Percentiles rank a stretch among this genome's conserved stretches.
phyloP scores from a whole-genome alignment of 2,113 vertebrate species.

The Cryptotis parvus region DNA sequence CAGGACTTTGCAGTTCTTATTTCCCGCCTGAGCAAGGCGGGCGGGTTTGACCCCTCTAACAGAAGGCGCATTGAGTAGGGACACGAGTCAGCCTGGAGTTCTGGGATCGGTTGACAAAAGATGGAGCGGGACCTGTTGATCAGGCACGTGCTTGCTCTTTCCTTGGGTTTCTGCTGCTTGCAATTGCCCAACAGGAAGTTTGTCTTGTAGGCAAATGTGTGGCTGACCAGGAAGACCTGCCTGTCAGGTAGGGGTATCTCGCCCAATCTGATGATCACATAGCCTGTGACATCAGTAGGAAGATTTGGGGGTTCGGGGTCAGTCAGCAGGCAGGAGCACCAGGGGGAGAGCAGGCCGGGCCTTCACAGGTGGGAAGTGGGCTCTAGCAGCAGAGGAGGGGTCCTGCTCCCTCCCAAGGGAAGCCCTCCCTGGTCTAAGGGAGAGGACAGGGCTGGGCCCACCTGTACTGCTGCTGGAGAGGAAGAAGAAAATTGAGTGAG shows the following conservation, averaged over 20 bases:
- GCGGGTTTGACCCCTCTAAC: conserved; percentile 49
- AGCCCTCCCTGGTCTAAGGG: no score
- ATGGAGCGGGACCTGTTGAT: conserved; percentile 71
- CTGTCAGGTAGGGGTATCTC: conserved; percentile 34
- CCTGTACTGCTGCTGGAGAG: not conserved
- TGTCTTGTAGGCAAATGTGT: conserved; percentile 69
- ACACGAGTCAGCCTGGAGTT: not conserved
- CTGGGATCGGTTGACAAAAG: conserved; percentile 65
- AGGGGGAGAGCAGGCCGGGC: not conserved
- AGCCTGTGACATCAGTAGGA: conserved; percentile 55
- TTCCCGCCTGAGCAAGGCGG: conserved; percentile 2
- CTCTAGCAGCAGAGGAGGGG: no score
- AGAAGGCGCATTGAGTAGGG: not conserved
- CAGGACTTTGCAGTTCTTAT: conserved; percentile 42
- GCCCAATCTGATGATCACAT: not conserved
- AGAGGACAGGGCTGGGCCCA: no score
- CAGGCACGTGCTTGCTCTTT: conserved; percentile 49
- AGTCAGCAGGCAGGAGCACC: conserved; percentile 27
- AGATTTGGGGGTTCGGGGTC: conserved; percentile 60
- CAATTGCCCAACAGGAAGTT: conserved; percentile 61
- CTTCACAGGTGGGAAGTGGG: not conserved
- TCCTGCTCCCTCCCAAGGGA: no score
- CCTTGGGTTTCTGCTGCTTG: conserved; percentile 71
- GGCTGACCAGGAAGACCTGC: conserved; percentile 68
- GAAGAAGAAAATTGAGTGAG: not conserved